Evolutionary conservation across 2,888 invertebrate species (phyloP).

Genomic region (Dilophus febrilis): DNA sequence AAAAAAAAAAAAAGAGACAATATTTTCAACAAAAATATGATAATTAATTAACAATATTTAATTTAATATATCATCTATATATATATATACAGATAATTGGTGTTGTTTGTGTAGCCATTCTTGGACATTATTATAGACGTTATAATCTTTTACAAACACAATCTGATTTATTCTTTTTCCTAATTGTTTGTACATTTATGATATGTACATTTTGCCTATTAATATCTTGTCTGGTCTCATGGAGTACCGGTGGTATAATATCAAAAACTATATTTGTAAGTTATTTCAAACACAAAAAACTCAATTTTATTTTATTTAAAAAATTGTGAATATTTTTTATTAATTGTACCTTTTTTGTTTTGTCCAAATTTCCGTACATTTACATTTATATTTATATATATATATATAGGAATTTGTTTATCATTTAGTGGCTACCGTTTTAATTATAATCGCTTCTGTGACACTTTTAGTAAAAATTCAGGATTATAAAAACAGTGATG

Average conservation of each 20-base stretch:
- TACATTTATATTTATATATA: too few relatives aligned
- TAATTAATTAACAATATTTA: too few relatives aligned
- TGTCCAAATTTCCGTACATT: too few relatives aligned
- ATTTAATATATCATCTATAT: too few relatives aligned
- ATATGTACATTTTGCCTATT: constrained; percentile 62
- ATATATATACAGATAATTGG: constrained; percentile 59
- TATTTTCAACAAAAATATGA: too few relatives aligned
- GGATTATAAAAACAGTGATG: background rate
- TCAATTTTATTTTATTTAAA: background rate
- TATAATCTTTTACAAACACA: constrained; percentile 41
- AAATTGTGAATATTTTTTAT: too few relatives aligned
- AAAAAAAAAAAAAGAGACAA: too few relatives aligned
- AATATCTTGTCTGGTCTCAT: constrained; percentile 52
- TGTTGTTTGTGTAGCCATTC: constrained; percentile 52
- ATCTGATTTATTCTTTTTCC: constrained; percentile 49
- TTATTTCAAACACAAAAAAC: too few relatives aligned
- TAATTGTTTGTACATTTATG: constrained; percentile 60
- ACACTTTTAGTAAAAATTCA: background rate
- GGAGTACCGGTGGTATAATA: constrained; percentile 67
- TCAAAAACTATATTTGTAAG: constrained; percentile 58
- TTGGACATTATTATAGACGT: constrained; percentile 44
- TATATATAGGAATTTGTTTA: constrained; percentile 57
- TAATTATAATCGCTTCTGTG: constrained; percentile 53
- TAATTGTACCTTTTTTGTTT: too few relatives aligned
- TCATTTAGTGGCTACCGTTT: constrained; percentile 54